Percentiles rank a stretch among this genome's conserved stretches.
Conservation (phyloP, 2,888 invertebrate genomes). For the Proisotoma minuta region DNA sequence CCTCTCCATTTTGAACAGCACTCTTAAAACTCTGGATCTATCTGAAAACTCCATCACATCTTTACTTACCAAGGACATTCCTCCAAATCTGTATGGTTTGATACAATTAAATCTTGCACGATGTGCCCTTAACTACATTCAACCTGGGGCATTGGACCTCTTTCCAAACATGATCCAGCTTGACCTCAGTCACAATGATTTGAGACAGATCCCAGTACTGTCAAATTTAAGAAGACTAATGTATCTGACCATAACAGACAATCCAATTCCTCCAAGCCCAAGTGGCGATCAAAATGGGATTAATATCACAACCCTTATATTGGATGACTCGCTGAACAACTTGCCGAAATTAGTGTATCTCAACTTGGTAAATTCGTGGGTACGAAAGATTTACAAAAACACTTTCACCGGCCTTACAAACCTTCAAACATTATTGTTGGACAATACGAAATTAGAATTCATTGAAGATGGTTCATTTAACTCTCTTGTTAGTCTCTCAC, state of each 20-base stretch:
- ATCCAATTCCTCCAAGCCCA: not conserved
- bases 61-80: slow-evolving; percentile 16
- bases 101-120: slow-evolving; percentile 25
- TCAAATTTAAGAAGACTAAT: slow-evolving; percentile 9
- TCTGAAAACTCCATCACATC: slow-evolving; percentile 24
- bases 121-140: slow-evolving; percentile 24
- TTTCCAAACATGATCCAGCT: slow-evolving; percentile 21
- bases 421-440: slow-evolving; percentile 11
- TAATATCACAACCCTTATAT: too few relatives aligned
- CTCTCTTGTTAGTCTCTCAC: slow-evolving; percentile 13
- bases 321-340: too few relatives aligned
- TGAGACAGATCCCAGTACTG: slow-evolving; percentile 19
- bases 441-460: slow-evolving; percentile 14
- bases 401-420: slow-evolving; percentile 20
- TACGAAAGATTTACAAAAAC: slow-evolving; percentile 9
- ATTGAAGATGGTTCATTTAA: slow-evolving; percentile 36
- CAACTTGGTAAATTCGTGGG: slow-evolving; percentile 1
- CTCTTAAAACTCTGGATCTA: slow-evolving; percentile 24
- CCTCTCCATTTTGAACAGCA: slow-evolving; percentile 5
- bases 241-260: not conserved
- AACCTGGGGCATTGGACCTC: slow-evolving; percentile 20
- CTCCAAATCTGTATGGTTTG: slow-evolving; percentile 20
- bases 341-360: slow-evolving; percentile 16
- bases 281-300: slow-evolving; percentile 17
- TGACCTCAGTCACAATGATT: slow-evolving; percentile 17